Base-by-base conservation (phyloP, 2,113 vertebrate genomes). In the Heptranchias perlo region DNA sequence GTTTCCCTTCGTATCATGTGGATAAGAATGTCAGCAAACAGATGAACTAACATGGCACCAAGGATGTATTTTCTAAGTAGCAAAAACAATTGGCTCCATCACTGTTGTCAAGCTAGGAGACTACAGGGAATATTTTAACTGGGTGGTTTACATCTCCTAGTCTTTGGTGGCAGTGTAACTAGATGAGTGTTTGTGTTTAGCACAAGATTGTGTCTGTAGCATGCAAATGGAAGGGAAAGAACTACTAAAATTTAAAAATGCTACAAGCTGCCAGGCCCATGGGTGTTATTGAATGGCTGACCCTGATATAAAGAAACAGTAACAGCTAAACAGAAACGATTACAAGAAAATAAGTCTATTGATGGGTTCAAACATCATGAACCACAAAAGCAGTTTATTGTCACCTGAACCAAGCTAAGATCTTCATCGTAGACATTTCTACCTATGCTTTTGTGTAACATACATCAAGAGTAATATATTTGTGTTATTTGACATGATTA, bases 401-500 rank as follows among this genome's bases (percentile, higher is more conserved):
- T 67, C 62, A 44, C 23, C 7, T 25, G 21, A 94, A 64, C n/a
- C n/a, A 65, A 49, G 93, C 3, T 47, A 44, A 47, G 44, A 49
- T 47, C 25, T 49, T 31, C 93, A 94, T 54, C 31, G n/a, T 39
- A 61, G 31, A 92, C 16, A 92, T 47, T 31, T 69, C 93, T 49
- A 95, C 10, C 64, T 44, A 69, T 67, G 23, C 25, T 61, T n/a
- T 92, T 62, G 54, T 39, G 89, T 18, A 92, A 39, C 35, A 62
- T 58, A 67, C 44, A 95, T 93, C 6, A 93, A 35, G 31, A 91
- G 64, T 93, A 93, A 93, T 21, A 23, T 67, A 18, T 35, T 13
- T 62, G 61, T 67, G 62, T 69, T 52, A 95, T 91, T 91, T 91
- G 18, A 82, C 16, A 69, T 95, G 94, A 95, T 93, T 93, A 62